Base-by-base conservation (phyloP, 2,888 invertebrate genomes). In the Cecidostiba fungosa region DNA sequence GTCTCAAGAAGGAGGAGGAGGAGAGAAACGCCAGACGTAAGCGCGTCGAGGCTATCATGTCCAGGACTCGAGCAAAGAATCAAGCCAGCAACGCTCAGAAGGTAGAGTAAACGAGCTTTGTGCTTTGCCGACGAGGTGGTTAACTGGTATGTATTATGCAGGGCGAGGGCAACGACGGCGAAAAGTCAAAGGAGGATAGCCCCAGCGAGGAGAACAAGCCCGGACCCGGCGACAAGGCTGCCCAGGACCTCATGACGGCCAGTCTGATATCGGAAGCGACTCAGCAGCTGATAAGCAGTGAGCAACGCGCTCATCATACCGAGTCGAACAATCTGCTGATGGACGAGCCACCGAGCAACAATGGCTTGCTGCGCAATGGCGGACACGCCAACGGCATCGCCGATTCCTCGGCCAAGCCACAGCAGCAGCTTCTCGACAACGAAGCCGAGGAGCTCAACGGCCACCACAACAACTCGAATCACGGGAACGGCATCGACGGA, bases 41-140 rank as follows among this genome's bases (percentile, higher is more conserved):
- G 94, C 95, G 98, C 85, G 98, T 98, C 36, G 98, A 98, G 93
- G 98, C 97, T 83, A 98, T 98, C 91, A 98, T 98, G 98, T 95
- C 96, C 81, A 94, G 98, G 90, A 98, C 98, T n/a, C 95, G 98
- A 88, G 95, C 95, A 86, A 94, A 94, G 90, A 93, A 93, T 88
- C 94, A 94, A 87, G 90, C 92, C 43, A 8, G 54, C 54, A 94
- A 93, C 85, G 93, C 94, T 77, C 93, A 94, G 10, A 94, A 94
- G 93, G 94, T 94, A 78, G 32, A 32, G 32, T 8, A 8, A 29
- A 26, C 4, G 62, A 26, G 29, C 12, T 19, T 39, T 36, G 8
- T 36, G 19, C 14, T n/a, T 8, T 3, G 10, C 6, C n/a, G 1
- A 19, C n/a, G 16, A 47, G 5, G 5, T 23, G 3, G 14, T 43